A percentile compares a stretch with the other conserved stretches of the same genome.
These are phyloP conservation scores for Leucophenga varia DNA, from an alignment of 1,140 invertebrate species.

Conservation along the genomic window DNA sequence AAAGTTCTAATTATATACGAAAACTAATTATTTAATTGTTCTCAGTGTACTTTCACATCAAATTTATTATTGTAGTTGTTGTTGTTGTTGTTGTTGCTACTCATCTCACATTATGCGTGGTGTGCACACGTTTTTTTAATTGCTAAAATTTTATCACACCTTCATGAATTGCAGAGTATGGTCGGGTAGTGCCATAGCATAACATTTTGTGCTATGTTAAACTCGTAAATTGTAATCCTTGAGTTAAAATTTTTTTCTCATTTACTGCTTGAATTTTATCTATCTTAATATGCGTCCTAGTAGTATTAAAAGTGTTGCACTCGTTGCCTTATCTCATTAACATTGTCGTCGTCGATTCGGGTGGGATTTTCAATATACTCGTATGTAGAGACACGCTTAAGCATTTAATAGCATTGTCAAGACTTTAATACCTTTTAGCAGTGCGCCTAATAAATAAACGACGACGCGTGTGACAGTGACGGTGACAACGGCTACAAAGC, in stretches of 20 bases:
- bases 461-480: conserved; percentile 18
- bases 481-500: conserved; percentile 6
- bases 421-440: conserved; percentile 53
- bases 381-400: too few relatives aligned
- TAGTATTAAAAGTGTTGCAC: conserved; percentile 1
- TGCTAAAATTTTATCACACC: conserved; percentile 54
- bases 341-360: conserved; percentile 53
- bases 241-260: conserved; percentile 14
- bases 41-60: too few relatives aligned
- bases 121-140: conserved; percentile 54
- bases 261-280: conserved; percentile 3
- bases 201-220: too few relatives aligned
- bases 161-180: conserved; percentile 52
- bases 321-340: conserved; percentile 54
- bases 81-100: conserved; percentile 45
- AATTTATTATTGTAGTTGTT: too few relatives aligned
- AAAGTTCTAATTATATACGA: too few relatives aligned
- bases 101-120: too few relatives aligned
- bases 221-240: conserved; percentile 54
- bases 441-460: conserved; percentile 36
- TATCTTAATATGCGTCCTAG: not conserved
- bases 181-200: too few relatives aligned
- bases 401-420: conserved; percentile 55
- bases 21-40: too few relatives aligned
- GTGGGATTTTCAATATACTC: too few relatives aligned